phyloP scores from a whole-genome alignment of 64 coral and sea anemone species.

The Stichodactyla mertensii region DNA sequence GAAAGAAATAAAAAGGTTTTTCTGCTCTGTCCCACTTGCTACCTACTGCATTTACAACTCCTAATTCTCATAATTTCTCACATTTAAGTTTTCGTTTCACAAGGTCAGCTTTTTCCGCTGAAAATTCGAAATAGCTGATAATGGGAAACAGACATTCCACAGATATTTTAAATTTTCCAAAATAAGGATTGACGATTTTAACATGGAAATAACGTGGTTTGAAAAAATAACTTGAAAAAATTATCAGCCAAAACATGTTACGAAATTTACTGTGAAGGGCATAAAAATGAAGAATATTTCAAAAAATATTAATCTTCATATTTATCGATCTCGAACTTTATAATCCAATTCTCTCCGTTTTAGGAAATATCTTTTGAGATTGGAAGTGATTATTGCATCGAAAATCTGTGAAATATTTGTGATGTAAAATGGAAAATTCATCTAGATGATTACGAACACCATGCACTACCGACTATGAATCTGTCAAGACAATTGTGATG shows the following conservation, averaged over 20 bases:
- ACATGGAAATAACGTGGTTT: neutral
- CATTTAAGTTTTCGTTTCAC: no score
- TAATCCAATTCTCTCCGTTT: no score
- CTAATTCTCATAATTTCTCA: no score
- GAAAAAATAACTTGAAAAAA: neutral
- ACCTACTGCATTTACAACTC: no score
- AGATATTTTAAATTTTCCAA: neutral
- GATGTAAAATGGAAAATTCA: neutral
- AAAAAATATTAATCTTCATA: no score
- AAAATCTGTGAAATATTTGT: neutral
- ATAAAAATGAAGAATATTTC: no score
- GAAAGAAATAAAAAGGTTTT: no score
- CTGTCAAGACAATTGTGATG: conserved; percentile 5
- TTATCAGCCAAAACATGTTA: neutral
- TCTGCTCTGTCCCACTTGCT: no score
- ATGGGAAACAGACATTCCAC: neutral
- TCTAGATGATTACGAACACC: neutral
- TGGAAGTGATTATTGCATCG: neutral
- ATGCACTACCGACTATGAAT: neutral
- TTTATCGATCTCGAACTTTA: no score
- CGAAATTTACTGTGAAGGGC: no score
- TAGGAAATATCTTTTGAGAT: neutral
- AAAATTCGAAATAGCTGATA: neutral
- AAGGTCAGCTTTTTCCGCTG: no score
- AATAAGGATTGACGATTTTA: neutral